Conservation (phyloP, 2,888 invertebrate genomes). For the Lithophane ornitopus region DNA sequence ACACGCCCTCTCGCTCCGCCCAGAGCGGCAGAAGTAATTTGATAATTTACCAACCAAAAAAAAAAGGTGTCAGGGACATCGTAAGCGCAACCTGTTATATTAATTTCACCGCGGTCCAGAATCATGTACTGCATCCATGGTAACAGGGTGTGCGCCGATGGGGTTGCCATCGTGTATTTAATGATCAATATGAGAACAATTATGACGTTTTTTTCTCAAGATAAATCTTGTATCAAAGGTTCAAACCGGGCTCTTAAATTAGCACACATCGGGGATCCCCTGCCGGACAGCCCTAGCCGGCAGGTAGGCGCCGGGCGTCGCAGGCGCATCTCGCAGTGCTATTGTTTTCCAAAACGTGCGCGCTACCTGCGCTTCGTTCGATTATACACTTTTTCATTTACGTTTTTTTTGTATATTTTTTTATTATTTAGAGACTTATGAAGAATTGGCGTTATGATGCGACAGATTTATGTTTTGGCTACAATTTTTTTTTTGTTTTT, state of each 20-base stretch:
- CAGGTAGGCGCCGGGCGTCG: constrained; percentile 70
- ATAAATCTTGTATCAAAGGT: background rate
- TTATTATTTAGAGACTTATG: constrained; percentile 43
- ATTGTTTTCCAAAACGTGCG: constrained; percentile 72
- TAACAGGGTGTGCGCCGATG: too few species aligned
- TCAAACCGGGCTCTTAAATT: background rate
- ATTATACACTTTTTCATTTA: constrained; percentile 65
- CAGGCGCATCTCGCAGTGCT: constrained; percentile 65
- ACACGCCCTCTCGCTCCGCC: too few species aligned
- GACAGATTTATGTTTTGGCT: constrained; percentile 47
- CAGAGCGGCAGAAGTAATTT: too few species aligned
- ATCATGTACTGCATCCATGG: too few species aligned
- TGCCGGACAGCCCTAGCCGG: constrained; percentile 70
- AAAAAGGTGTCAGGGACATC: too few species aligned
- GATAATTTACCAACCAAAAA: too few species aligned
- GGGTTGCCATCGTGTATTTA: too few species aligned
- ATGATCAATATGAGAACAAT: too few species aligned
- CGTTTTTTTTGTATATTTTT: constrained; percentile 36
- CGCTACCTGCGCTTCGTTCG: constrained; percentile 73
- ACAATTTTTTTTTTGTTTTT: constrained; percentile 13
- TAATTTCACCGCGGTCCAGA: too few species aligned
- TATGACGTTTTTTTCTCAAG: too few species aligned
- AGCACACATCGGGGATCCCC: constrained; percentile 27
- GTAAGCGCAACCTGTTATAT: too few species aligned
- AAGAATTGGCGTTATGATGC: constrained; percentile 63